Evolutionary conservation across 1,140 invertebrate genomes (phyloP).

Genomic region (Pissodes strobi): DNA sequence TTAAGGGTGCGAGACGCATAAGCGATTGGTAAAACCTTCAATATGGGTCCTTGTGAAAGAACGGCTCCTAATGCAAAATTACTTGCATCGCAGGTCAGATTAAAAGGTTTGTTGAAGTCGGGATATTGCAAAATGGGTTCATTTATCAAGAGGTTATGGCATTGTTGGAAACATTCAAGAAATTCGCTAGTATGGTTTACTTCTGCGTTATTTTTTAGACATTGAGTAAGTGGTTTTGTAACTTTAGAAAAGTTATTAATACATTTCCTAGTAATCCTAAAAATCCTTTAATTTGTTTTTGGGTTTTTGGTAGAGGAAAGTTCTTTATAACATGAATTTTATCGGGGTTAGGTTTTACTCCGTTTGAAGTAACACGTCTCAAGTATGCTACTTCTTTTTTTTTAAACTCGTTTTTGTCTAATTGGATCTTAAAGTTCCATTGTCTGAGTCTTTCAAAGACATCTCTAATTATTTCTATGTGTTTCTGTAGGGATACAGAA

Average conservation of each 20-base stretch:
- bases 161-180: constrained; percentile 34
- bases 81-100: constrained; percentile 50
- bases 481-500: constrained; percentile 26
- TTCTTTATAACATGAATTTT: constrained; percentile 31
- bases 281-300: constrained; percentile 31
- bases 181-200: constrained; percentile 24
- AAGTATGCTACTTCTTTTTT: constrained; percentile 38
- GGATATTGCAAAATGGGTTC: constrained; percentile 44
- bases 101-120: constrained; percentile 50
- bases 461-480: constrained; percentile 14
- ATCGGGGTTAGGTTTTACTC: constrained; percentile 41
- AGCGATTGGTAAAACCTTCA: too few relatives aligned
- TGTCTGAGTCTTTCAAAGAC: constrained; percentile 12
- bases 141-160: constrained; percentile 38
- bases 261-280: constrained; percentile 14
- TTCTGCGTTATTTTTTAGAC: constrained; percentile 43
- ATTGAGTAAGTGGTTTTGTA: constrained; percentile 40
- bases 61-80: constrained; percentile 48
- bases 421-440: constrained; percentile 31
- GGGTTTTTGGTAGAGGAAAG: constrained; percentile 24
- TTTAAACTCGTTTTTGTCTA: constrained; percentile 24
- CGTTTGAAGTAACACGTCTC: constrained; percentile 39
- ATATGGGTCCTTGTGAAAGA: constrained; percentile 43
- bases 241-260: constrained; percentile 45
- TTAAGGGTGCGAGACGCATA: too few relatives aligned